Conservation (phyloP, 2,888 invertebrate genomes). For the Plebejus melissa region DNA sequence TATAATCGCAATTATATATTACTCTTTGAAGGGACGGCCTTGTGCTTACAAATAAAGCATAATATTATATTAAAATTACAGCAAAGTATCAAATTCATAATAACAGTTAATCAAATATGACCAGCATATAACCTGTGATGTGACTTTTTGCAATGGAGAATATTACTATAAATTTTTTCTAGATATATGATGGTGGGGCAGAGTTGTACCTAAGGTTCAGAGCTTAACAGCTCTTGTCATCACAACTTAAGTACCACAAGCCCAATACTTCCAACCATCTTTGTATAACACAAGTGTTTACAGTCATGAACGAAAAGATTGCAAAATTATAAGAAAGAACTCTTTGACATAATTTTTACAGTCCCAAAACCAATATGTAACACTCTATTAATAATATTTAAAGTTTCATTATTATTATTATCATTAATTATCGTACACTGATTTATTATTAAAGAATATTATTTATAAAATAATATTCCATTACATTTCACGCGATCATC, state of each 20-base stretch:
- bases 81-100: neutral
- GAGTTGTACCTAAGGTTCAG: no score
- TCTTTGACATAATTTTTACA: neutral
- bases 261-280: no score
- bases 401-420: neutral
- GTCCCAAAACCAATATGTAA: neutral
- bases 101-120: neutral
- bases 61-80: neutral
- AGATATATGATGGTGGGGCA: no score
- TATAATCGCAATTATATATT: neutral
- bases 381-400: neutral
- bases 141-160: neutral
- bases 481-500: neutral
- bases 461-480: slow-evolving; percentile 11
- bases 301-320: no score
- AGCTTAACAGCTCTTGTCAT: no score
- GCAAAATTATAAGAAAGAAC: no score
- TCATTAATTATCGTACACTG: neutral
- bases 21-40: neutral
- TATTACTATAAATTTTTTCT: no score
- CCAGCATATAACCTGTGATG: neutral
- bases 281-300: no score
- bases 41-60: neutral
- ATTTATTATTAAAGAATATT: neutral
- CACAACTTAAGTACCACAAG: no score